phyloP scores from a whole-genome alignment of 1,140 invertebrate genomes.

The Plodia interpunctella region DNA sequence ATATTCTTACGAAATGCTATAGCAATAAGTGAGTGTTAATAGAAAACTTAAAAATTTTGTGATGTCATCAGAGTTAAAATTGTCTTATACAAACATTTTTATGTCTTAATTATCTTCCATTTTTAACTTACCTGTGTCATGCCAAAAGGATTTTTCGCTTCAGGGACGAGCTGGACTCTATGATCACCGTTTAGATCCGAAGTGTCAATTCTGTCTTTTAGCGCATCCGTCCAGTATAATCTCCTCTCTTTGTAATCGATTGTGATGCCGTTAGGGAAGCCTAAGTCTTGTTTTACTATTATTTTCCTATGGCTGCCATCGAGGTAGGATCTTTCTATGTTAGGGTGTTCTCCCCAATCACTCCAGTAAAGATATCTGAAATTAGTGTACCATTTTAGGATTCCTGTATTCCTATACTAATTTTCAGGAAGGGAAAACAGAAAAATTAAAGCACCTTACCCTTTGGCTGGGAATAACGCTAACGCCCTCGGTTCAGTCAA shows the following conservation, averaged over 20 bases:
- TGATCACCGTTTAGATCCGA: conserved; percentile 90
- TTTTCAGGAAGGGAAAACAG: neutral
- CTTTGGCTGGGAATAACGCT: conserved; percentile 86
- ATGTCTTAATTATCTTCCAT: no score
- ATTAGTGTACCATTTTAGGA: conserved; percentile 8
- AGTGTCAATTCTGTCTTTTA: conserved; percentile 93
- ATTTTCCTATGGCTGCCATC: conserved; percentile 88
- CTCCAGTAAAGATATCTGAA: conserved; percentile 91
- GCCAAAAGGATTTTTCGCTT: conserved; percentile 86
- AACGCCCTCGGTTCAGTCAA: conserved; percentile 87
- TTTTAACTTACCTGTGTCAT: conserved; percentile 79
- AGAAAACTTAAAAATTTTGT: no score
- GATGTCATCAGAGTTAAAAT: no score
- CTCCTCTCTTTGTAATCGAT: conserved; percentile 89
- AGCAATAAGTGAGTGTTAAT: no score
- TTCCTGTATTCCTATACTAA: no score
- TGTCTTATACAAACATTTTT: no score
- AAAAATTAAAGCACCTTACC: conserved; percentile 67
- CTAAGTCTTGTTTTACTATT: conserved; percentile 87
- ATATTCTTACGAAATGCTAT: no score
- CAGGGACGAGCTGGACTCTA: conserved; percentile 83
- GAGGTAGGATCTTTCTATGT: conserved; percentile 90
- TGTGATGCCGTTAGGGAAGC: conserved; percentile 93
- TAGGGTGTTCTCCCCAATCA: conserved; percentile 90
- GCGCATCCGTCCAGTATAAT: conserved; percentile 94